Evolutionary conservation across 2,888 invertebrate genomes (phyloP).

Genomic region (Meteorus colon): DNA sequence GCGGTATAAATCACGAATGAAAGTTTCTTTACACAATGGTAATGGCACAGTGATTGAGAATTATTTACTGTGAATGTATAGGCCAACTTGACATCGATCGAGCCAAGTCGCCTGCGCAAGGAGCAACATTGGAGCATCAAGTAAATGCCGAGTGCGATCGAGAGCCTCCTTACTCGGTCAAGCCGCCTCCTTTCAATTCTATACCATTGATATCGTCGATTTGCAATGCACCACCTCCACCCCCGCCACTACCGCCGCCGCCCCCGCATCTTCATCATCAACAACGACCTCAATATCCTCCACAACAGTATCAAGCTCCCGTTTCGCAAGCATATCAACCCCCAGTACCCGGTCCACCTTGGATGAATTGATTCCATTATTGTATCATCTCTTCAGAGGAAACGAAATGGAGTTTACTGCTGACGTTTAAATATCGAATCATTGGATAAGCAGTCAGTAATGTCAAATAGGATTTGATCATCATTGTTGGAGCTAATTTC

Average conservation of each 20-base stretch:
- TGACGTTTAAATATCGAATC: slow-evolving; percentile 21
- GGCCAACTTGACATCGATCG: slow-evolving; percentile 60
- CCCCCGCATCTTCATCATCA: slow-evolving; percentile 59
- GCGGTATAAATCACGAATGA: slow-evolving; percentile 54
- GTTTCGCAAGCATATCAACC: slow-evolving; percentile 63
- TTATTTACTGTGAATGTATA: slow-evolving; percentile 44
- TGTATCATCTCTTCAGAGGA: slow-evolving; percentile 4
- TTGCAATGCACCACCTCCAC: slow-evolving; percentile 67
- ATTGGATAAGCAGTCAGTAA: background rate
- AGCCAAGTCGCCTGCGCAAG: slow-evolving; percentile 62
- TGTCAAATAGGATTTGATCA: background rate
- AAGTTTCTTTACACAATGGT: background rate
- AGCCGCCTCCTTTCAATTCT: slow-evolving; percentile 62
- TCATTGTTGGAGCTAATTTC: background rate
- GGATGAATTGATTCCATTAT: slow-evolving; percentile 59
- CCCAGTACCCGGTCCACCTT: slow-evolving; percentile 60
- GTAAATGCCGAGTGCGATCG: slow-evolving; percentile 63
- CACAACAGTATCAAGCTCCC: slow-evolving; percentile 62
- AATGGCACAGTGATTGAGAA: slow-evolving; percentile 3
- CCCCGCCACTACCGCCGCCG: slow-evolving; percentile 62
- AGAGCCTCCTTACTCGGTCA: slow-evolving; percentile 59
- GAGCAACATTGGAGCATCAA: slow-evolving; percentile 58
- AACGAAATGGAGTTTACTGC: slow-evolving; percentile 6
- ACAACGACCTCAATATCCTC: slow-evolving; percentile 58
- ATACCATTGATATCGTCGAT: slow-evolving; percentile 66